A percentile compares a stretch with the other conserved stretches of the same genome.
phyloP scores from a whole-genome alignment of 2,797 vertebrate species.

The Mormyrus proboscirostris region DNA sequence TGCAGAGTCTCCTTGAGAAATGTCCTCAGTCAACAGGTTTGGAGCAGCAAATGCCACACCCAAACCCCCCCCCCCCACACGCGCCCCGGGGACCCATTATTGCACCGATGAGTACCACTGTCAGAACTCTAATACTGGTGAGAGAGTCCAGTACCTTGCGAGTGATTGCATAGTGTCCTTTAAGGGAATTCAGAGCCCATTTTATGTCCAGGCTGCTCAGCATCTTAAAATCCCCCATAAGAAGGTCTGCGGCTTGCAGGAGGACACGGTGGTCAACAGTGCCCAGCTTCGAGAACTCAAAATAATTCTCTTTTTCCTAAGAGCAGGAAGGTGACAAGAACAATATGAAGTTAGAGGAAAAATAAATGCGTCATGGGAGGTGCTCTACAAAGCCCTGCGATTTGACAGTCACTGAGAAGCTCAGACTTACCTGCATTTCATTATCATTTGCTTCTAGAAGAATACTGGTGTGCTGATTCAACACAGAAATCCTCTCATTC shows the following conservation, averaged over 20 bases:
- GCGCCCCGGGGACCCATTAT: not conserved
- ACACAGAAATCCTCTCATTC: conserved; percentile 65
- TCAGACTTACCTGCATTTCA: conserved; percentile 71
- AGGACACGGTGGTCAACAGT: conserved; percentile 73
- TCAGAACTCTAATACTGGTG: not conserved
- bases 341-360: not conserved
- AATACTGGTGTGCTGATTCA: conserved; percentile 76
- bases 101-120: not conserved
- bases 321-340: not conserved
- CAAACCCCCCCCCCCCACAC: not conserved
- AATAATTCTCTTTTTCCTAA: conserved; percentile 80
- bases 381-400: not conserved
- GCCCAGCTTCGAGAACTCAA: conserved; percentile 76
- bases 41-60: not conserved
- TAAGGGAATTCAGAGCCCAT: conserved; percentile 89
- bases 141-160: conserved; percentile 67
- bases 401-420: not conserved
- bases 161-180: conserved; percentile 99
- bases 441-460: conserved; percentile 78
- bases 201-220: conserved; percentile 96
- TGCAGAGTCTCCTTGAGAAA: not conserved
- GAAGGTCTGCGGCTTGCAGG: conserved; percentile 86
- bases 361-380: not conserved
- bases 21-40: not conserved
- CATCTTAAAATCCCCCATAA: conserved; percentile 96